These are phyloP conservation scores for Gobio occitaniae DNA, from an alignment of 2,797 vertebrate genomes.

Conservation along the genomic window DNA sequence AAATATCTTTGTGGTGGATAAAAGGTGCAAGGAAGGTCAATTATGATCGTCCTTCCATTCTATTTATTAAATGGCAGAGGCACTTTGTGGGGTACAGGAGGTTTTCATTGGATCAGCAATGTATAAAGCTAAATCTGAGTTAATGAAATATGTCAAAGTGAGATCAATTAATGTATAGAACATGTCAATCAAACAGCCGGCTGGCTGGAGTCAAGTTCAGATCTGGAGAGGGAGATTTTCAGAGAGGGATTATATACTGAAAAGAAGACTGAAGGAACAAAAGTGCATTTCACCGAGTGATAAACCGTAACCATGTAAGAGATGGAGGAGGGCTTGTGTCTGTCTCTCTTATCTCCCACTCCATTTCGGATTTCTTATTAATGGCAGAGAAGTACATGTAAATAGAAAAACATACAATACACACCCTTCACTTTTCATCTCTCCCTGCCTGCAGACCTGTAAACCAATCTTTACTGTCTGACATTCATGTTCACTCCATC, in stretches of 20 bases:
- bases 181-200: conserved; percentile 76
- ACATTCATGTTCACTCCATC: conserved; percentile 33
- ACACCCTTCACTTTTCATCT: conserved; percentile 48
- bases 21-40: conserved; percentile 20
- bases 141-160: conserved; percentile 58
- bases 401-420: conserved; percentile 55
- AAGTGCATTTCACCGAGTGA: conserved; percentile 55
- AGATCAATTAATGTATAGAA: conserved; percentile 50
- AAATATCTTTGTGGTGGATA: conserved; percentile 39
- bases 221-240: conserved; percentile 57
- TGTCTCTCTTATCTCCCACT: conserved; percentile 51
- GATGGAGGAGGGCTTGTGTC: conserved; percentile 18
- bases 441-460: conserved; percentile 46
- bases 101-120: conserved; percentile 45
- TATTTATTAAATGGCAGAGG: conserved; percentile 28
- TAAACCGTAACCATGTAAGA: conserved; percentile 27
- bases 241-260: conserved; percentile 44
- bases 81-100: conserved; percentile 29
- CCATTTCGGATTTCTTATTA: conserved; percentile 47
- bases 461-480: conserved; percentile 35
- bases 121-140: conserved; percentile 50
- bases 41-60: conserved; percentile 18
- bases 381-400: conserved; percentile 53
- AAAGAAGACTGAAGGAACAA: conserved; percentile 38
- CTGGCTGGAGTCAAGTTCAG: conserved; percentile 78